Percentiles rank a stretch among this genome's conserved stretches.
phyloP scores from a whole-genome alignment of 2,797 vertebrate genomes.

The Anguilla marmorata region DNA sequence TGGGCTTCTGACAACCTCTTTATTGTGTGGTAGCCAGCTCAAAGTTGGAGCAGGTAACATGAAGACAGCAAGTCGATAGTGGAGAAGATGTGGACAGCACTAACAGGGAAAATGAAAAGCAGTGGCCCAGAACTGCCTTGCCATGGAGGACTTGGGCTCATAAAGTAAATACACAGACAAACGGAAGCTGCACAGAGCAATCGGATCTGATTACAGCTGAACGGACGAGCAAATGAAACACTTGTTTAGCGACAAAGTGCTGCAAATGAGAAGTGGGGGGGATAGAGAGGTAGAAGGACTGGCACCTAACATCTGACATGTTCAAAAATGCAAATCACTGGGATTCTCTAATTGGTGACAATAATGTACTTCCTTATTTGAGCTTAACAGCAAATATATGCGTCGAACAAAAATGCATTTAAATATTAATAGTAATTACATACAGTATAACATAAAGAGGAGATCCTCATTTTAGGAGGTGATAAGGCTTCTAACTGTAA shows the following conservation, averaged over 20 bases:
- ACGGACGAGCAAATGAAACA: slow-evolving; percentile 23
- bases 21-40: slow-evolving; percentile 57
- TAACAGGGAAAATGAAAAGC: slow-evolving; percentile 57
- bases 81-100: slow-evolving; percentile 55
- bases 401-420: slow-evolving; percentile 11
- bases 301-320: slow-evolving; percentile 19
- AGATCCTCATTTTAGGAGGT: too few relatives aligned
- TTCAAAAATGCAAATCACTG: not conserved
- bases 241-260: not conserved
- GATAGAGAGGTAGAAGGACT: not conserved
- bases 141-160: slow-evolving; percentile 56
- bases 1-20: slow-evolving; percentile 61
- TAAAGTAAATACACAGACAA: slow-evolving; percentile 59
- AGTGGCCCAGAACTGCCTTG: slow-evolving; percentile 55
- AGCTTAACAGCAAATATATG: not conserved
- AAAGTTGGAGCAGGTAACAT: slow-evolving; percentile 60
- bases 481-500: not conserved
- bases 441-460: not conserved
- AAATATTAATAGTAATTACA: slow-evolving; percentile 1
- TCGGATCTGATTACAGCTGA: slow-evolving; percentile 41
- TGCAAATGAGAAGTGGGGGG: not conserved
- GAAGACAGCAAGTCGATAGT: slow-evolving; percentile 70
- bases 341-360: not conserved
- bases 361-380: not conserved
- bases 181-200: slow-evolving; percentile 32